These are phyloP conservation scores for Chaetodon trifasciatus DNA, from an alignment of 2,797 vertebrate genomes.

Conservation along the genomic window DNA sequence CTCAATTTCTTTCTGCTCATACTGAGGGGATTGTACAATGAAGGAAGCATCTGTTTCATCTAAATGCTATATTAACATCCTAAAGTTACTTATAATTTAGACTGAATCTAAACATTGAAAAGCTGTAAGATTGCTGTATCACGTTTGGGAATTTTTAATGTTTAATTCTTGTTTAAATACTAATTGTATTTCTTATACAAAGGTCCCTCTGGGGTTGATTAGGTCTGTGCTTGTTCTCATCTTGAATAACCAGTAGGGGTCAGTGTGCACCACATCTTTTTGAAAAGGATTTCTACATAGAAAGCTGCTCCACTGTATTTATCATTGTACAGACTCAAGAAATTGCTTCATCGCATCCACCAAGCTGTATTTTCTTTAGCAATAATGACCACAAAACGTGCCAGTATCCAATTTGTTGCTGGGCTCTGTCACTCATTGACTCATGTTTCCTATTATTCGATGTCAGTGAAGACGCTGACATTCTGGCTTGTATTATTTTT, in stretches of 20 bases:
- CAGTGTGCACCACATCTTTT: slow-evolving; percentile 45
- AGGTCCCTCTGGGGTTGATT: slow-evolving; percentile 11
- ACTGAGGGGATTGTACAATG: slow-evolving; percentile 20
- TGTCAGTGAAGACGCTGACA: slow-evolving; percentile 24
- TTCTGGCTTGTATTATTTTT: slow-evolving; percentile 15
- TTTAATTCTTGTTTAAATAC: slow-evolving; percentile 60
- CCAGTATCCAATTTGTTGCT: slow-evolving; percentile 18
- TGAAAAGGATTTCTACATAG: background rate
- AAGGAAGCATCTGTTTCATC: slow-evolving; percentile 11
- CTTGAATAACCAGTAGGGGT: slow-evolving; percentile 67
- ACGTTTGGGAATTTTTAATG: slow-evolving; percentile 45
- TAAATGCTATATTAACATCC: slow-evolving; percentile 41
- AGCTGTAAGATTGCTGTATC: slow-evolving; percentile 50
- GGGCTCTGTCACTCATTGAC: slow-evolving; percentile 3
- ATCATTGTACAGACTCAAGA: slow-evolving; percentile 15
- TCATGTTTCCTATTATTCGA: background rate
- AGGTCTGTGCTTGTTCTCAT: slow-evolving; percentile 27
- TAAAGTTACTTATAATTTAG: slow-evolving; percentile 39
- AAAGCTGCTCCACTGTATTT: slow-evolving; percentile 44
- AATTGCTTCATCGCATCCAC: slow-evolving; percentile 13
- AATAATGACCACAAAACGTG: slow-evolving; percentile 50
- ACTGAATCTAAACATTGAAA: slow-evolving; percentile 42
- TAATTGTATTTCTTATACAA: slow-evolving; percentile 56
- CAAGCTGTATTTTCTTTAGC: slow-evolving; percentile 49
- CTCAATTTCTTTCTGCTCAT: slow-evolving; percentile 17